phyloP scores from a whole-genome alignment of 2,797 vertebrate species.

The Typhlichthys eigenmanni region DNA sequence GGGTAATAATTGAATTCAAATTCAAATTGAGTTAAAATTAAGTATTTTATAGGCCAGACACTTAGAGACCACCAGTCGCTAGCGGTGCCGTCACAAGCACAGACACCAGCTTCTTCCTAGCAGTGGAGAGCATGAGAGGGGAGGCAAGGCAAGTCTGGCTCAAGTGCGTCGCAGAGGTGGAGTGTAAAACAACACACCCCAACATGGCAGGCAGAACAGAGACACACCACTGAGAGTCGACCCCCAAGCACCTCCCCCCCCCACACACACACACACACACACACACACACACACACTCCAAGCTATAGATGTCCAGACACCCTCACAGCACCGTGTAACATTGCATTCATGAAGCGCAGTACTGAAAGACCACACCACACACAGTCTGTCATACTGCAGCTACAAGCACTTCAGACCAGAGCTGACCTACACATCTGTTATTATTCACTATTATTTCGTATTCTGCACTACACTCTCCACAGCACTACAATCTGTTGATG shows the following conservation, averaged over 20 bases:
- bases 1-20: too few relatives aligned
- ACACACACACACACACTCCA: too few relatives aligned
- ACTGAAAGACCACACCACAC: neutral
- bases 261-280: constrained; percentile 40
- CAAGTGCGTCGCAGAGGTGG: constrained; percentile 32
- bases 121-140: constrained; percentile 11
- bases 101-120: constrained; percentile 6
- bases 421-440: neutral
- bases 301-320: constrained; percentile 8
- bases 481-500: constrained; percentile 23
- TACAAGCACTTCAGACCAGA: constrained; percentile 19
- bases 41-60: neutral
- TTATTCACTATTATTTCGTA: neutral
- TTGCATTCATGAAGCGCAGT: constrained; percentile 8
- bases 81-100: neutral
- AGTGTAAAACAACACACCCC: constrained; percentile 31
- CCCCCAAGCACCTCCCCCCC: constrained; percentile 54
- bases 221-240: constrained; percentile 61
- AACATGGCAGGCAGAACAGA: constrained; percentile 18
- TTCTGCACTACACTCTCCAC: constrained; percentile 6
- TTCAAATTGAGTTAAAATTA: neutral
- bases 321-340: constrained; percentile 40
- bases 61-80: neutral
- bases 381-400: constrained; percentile 11
- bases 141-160: constrained; percentile 7